Base-by-base conservation (phyloP, 1,140 invertebrate species). In the Cyclargus thomasi region DNA sequence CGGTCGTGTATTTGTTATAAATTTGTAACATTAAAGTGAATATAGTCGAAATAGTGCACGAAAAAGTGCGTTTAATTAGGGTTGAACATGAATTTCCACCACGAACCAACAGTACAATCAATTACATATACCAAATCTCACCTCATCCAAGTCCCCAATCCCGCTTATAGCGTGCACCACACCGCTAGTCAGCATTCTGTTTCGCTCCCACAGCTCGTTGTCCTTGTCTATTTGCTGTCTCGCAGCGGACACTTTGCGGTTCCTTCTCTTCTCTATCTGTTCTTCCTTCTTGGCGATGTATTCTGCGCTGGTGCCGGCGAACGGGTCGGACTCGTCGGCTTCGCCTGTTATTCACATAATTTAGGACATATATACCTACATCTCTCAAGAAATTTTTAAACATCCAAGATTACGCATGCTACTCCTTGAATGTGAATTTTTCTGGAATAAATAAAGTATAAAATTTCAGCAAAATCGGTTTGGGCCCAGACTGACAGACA, bases 161-260 rank as follows among this genome's bases (percentile, higher is more conserved):
- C 96, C 94, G 74, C 97, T 96, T 1, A 98, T 93, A 53, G 95
- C 95, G 75, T 95, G 95, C 0, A 99, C 97, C 11, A 99, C 98
- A 64, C 97, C 98, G 68, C 97, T 98, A 2, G 97, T 98, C 10
- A 99, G 92, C 97, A 99, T 98, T 71, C 99, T 93, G 92, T 99
- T 99, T 11, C 97, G 94, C 88, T 99, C 99, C 99, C 99, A 99
- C 47, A 99, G 91, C 83, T 99, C 98, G 87, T 99, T 99, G 88
- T 99, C 98, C 85, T 97, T 98, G 86, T 99, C 97, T 85, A 94
- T 98, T 90, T 99, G 98, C 63, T 97, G 92, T 77, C 99, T 96
- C 81, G 98, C 97, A 0, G 97, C 98, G 5, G 97, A 98, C 83
- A 99, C 94, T 59, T 97, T 93, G 82, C 98, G 97, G 70, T 97